phyloP scores from a whole-genome alignment of 2,113 vertebrate genomes.

The Sebastes schlegelii region DNA sequence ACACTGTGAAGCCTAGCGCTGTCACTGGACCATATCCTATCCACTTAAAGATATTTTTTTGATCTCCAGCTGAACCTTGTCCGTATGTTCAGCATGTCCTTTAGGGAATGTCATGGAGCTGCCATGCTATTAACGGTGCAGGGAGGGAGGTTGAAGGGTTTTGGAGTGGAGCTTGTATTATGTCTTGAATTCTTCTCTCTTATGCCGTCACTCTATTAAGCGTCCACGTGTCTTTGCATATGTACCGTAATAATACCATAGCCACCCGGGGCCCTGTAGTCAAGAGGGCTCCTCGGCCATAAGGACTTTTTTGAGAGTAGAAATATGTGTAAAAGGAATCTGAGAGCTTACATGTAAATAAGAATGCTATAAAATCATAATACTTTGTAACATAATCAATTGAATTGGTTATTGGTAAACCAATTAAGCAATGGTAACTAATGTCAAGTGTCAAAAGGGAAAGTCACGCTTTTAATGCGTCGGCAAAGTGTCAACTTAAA shows the following conservation, averaged over 20 bases:
- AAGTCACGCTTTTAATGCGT: neutral
- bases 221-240: slow-evolving; percentile 5
- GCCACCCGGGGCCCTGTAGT: neutral
- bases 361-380: neutral
- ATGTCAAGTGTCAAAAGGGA: neutral
- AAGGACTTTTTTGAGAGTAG: neutral
- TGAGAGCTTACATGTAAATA: neutral
- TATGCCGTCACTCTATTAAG: slow-evolving; percentile 1
- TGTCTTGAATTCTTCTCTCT: slow-evolving; percentile 7
- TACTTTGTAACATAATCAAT: neutral
- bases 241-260: neutral
- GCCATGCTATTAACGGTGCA: slow-evolving; percentile 45
- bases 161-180: slow-evolving; percentile 23
- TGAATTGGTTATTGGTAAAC: neutral
- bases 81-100: slow-evolving; percentile 49
- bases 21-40: slow-evolving; percentile 55
- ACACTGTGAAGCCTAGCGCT: slow-evolving; percentile 30
- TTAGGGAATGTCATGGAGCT: slow-evolving; percentile 62
- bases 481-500: neutral
- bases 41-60: slow-evolving; percentile 58
- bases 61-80: slow-evolving; percentile 41
- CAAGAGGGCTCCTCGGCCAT: neutral
- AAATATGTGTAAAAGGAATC: neutral
- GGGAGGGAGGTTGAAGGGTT: slow-evolving; percentile 7
- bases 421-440: neutral